A percentile compares a stretch with the other conserved stretches of the same genome.
Conservation (phyloP, 92 coral and sea anemone species). For the Parazoanthus darwini region DNA sequence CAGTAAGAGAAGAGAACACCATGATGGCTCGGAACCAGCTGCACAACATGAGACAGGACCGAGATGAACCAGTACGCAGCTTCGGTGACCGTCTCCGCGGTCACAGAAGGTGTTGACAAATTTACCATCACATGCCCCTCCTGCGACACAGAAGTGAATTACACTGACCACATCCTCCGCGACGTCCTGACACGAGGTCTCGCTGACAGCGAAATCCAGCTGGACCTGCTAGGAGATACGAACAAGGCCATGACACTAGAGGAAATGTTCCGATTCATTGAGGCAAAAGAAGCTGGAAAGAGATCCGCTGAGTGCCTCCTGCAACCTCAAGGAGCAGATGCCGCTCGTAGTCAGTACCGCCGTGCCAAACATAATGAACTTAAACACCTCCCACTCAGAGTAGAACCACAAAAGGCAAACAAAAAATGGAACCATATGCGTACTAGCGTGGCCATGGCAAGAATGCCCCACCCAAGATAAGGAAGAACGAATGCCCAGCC, state of each 20-base stretch:
- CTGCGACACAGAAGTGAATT: no score
- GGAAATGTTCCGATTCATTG: not conserved
- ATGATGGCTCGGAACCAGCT: no score
- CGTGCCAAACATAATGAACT: not conserved
- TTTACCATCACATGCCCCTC: no score
- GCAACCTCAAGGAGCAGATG: not conserved
- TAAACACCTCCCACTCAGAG: not conserved
- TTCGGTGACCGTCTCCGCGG: no score
- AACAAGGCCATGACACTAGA: not conserved
- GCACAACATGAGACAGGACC: no score
- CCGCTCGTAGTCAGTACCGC: not conserved
- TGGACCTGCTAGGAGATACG: not conserved
- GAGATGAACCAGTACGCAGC: no score
- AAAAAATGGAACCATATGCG: slow-evolving; percentile 44
- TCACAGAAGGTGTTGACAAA: no score
- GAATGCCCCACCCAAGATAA: slow-evolving; percentile 48
- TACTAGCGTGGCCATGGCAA: slow-evolving; percentile 68
- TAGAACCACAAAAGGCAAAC: not conserved
- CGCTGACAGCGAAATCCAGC: no score
- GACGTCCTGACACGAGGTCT: no score
- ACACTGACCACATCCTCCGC: no score
- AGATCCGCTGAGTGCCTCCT: not conserved
- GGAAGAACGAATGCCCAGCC: slow-evolving; percentile 64
- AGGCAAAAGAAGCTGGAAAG: not conserved
- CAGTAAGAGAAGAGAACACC: no score